phyloP scores from a whole-genome alignment of 2,888 invertebrate genomes.

The Sarcophaga rosellei region DNA sequence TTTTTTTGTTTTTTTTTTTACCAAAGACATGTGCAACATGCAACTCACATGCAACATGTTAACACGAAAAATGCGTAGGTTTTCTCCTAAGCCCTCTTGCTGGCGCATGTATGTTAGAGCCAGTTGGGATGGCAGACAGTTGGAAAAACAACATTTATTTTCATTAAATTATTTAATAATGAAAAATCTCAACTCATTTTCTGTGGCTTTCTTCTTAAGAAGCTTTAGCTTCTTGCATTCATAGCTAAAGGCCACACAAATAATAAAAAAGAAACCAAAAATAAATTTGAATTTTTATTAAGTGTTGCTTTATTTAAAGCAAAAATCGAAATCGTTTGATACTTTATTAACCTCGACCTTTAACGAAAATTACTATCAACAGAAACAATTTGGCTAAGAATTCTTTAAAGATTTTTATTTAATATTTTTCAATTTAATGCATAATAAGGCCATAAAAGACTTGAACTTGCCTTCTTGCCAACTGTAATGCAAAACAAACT shows the following conservation, averaged over 20 bases:
- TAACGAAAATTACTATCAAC: background rate
- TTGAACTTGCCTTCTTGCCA: background rate
- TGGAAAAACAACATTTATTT: conserved; percentile 51
- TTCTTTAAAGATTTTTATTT: conserved; percentile 11
- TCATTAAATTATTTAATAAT: conserved; percentile 60
- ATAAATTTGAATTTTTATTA: conserved; percentile 68
- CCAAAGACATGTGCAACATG: background rate
- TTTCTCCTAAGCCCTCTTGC: background rate
- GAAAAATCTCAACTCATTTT: conserved; percentile 30
- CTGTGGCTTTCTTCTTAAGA: background rate
- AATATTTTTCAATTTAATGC: conserved; percentile 27
- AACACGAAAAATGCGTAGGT: conserved; percentile 40
- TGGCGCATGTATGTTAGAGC: background rate
- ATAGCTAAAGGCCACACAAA: background rate
- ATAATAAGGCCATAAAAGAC: conserved; percentile 58
- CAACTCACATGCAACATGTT: background rate
- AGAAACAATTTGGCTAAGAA: conserved; percentile 2
- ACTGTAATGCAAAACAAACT: conserved; percentile 16
- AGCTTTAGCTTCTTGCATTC: background rate
- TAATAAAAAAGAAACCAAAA: background rate
- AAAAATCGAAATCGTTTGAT: conserved; percentile 63
- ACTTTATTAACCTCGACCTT: conserved; percentile 63
- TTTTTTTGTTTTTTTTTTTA: background rate
- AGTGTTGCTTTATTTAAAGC: conserved; percentile 62
- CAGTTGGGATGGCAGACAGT: too few relatives aligned